Evolutionary conservation across 2,888 invertebrate genomes (phyloP).

Genomic region (Leucoptera coffeella): DNA sequence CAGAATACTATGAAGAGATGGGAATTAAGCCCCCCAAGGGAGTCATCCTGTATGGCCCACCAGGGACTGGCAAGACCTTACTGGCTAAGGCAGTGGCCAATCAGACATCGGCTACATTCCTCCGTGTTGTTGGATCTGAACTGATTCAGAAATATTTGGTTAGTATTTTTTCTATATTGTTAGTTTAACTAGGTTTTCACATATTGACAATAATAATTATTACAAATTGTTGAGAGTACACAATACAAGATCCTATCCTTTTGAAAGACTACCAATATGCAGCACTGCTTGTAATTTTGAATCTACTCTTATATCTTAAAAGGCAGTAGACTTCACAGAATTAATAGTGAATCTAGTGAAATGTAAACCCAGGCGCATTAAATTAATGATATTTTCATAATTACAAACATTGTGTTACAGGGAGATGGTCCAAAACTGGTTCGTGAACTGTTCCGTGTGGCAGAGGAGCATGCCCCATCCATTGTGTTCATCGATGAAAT

Average conservation of each 20-base stretch:
- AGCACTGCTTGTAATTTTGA: too few species aligned
- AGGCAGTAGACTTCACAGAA: too few species aligned
- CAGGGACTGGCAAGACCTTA: conserved; percentile 97
- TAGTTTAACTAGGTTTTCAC: too few species aligned
- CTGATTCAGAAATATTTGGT: conserved; percentile 97
- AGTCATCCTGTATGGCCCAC: conserved; percentile 95
- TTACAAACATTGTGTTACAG: conserved; percentile 20
- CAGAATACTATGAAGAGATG: conserved; percentile 99
- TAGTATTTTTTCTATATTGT: too few species aligned
- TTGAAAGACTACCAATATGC: too few species aligned
- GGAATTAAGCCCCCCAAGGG: conserved; percentile 99
- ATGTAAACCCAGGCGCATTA: too few species aligned
- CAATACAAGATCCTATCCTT: too few species aligned
- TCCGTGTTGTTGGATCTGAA: conserved; percentile 98
- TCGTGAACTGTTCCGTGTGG: conserved; percentile 95
- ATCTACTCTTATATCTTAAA: too few species aligned
- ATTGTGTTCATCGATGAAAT: conserved; percentile 99
- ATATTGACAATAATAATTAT: too few species aligned
- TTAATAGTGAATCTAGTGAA: too few species aligned
- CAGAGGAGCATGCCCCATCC: conserved; percentile 98
- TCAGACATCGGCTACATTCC: conserved; percentile 98
- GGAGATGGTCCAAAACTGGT: conserved; percentile 99
- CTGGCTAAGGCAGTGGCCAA: conserved; percentile 99
- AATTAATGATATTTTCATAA: not conserved
- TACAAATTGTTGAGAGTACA: too few species aligned